These are phyloP conservation scores for Spinus olivaceus DNA, from an alignment of 2,797 vertebrate genomes.

Conservation along the genomic window DNA sequence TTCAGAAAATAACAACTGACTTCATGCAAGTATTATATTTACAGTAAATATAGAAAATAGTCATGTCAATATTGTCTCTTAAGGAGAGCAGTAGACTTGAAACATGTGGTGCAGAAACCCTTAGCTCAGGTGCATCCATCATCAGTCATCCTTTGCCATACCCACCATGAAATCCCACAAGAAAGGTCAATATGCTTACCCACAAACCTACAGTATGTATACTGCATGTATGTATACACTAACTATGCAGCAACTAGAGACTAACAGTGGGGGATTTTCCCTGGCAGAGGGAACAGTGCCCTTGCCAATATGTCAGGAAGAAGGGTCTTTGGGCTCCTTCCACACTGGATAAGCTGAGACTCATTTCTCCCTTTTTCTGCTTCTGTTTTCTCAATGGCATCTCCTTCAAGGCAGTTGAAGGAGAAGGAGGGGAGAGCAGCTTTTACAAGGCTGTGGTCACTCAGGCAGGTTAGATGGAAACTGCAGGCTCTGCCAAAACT, in stretches of 20 bases:
- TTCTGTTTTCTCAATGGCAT: background rate
- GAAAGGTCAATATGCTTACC: background rate
- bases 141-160: background rate
- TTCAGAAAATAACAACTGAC: background rate
- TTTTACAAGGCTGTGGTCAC: background rate
- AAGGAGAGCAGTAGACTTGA: background rate
- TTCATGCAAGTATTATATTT: background rate
- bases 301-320: background rate
- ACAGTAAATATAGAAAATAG: background rate
- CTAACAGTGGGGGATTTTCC: background rate
- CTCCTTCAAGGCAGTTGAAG: background rate
- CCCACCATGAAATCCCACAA: background rate
- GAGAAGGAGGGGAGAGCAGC: background rate
- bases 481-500: background rate
- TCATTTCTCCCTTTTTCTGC: background rate
- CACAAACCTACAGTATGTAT: no score
- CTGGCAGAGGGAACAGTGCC: background rate
- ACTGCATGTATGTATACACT: no score
- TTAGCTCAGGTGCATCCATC: background rate
- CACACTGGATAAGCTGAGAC: background rate
- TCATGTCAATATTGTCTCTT: background rate
- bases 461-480: background rate
- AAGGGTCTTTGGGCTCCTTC: background rate
- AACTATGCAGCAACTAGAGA: fast-evolving
- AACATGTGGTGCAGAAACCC: background rate